A percentile compares a stretch with the other conserved stretches of the same genome.
These are phyloP conservation scores for Laupala kohalensis DNA, from an alignment of 1,140 invertebrate species.

Conservation along the genomic window DNA sequence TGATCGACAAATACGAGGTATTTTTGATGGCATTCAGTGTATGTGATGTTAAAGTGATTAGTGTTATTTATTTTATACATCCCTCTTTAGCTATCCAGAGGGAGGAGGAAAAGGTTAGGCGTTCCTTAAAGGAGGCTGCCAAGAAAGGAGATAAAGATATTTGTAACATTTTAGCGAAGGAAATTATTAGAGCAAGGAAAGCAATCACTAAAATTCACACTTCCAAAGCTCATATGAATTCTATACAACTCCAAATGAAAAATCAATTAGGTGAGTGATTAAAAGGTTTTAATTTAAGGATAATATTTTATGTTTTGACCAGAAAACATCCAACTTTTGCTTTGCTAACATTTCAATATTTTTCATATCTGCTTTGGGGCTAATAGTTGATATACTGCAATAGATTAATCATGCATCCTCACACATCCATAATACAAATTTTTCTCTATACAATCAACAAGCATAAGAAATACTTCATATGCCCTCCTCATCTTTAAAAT, in stretches of 20 bases:
- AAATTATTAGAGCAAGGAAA: slow-evolving; percentile 81
- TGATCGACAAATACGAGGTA: slow-evolving; percentile 83
- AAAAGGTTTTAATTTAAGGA: not conserved
- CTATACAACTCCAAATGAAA: slow-evolving; percentile 94
- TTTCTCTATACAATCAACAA: too few species aligned
- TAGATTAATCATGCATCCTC: too few species aligned
- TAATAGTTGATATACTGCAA: too few species aligned
- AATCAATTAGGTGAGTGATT: slow-evolving; percentile 71
- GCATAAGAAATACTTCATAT: too few species aligned
- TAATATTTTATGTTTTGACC: not conserved
- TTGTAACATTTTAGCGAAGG: slow-evolving; percentile 89
- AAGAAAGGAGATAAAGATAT: slow-evolving; percentile 92
- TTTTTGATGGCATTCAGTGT: not conserved
- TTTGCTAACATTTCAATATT: too few species aligned
- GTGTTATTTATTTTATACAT: not conserved
- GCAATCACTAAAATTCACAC: slow-evolving; percentile 83
- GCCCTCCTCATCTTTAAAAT: too few species aligned
- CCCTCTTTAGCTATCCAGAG: slow-evolving; percentile 64
- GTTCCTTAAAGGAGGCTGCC: slow-evolving; percentile 87
- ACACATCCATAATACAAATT: too few species aligned
- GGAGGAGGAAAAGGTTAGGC: slow-evolving; percentile 95
- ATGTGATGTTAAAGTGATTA: not conserved
- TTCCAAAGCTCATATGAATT: slow-evolving; percentile 95
- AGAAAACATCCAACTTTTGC: too few species aligned
- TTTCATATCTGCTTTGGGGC: too few species aligned